A percentile compares a stretch with the other conserved stretches of the same genome.
These are phyloP conservation scores for Nephrotoma guestfalica DNA, from an alignment of 2,888 invertebrate species.

Conservation along the genomic window DNA sequence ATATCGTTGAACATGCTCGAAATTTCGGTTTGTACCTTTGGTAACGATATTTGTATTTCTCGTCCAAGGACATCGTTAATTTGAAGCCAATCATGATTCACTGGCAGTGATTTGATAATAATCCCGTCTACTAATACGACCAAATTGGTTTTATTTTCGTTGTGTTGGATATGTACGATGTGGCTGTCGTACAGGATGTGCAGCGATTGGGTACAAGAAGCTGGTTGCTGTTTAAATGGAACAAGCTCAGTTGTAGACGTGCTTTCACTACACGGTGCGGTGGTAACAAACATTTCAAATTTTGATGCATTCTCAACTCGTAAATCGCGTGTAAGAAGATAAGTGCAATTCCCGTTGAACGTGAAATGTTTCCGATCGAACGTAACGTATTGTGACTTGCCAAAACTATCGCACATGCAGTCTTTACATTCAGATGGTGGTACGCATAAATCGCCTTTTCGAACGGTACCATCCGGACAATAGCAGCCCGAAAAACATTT, in stretches of 20 bases:
- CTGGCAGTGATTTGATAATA: conserved; percentile 31
- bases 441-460: conserved; percentile 53
- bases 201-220: conserved; percentile 51
- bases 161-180: conserved; percentile 39
- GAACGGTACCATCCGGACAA: conserved; percentile 60
- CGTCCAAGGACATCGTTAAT: conserved; percentile 41
- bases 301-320: conserved; percentile 31
- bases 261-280: conserved; percentile 38
- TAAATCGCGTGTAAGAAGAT: conserved; percentile 57
- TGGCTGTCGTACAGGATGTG: conserved; percentile 51
- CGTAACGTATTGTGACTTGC: conserved; percentile 65
- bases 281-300: conserved; percentile 41
- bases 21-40: conserved; percentile 57
- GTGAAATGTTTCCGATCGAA: conserved; percentile 70
- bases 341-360: conserved; percentile 73
- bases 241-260: neutral
- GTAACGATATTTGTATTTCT: conserved; percentile 46
- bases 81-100: conserved; percentile 45
- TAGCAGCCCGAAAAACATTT: conserved; percentile 73
- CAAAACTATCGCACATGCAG: conserved; percentile 60
- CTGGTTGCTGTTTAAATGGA: conserved; percentile 20
- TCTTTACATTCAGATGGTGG: conserved; percentile 58
- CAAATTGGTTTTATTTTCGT: conserved; percentile 23
- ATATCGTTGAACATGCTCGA: conserved; percentile 31
- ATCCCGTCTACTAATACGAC: conserved; percentile 27